Base-by-base conservation (phyloP, 1,140 invertebrate genomes). In the Papilio machaon region DNA sequence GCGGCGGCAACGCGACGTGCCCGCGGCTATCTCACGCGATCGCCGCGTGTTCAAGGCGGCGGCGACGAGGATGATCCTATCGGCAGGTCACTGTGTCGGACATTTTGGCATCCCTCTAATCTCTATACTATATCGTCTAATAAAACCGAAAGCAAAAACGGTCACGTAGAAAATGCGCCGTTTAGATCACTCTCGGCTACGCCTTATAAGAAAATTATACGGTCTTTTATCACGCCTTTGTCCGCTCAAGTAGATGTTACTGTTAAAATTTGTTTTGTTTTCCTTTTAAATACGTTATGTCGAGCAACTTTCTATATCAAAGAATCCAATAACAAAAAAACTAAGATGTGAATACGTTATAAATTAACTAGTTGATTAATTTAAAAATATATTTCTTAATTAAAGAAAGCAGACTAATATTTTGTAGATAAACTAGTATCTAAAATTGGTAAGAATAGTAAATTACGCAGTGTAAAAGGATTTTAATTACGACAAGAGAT, bases 1-100 rank as follows among this genome's bases (percentile, higher is more conserved):
- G 10, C 64, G 64, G 64, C 23, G 23, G 23, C 19, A 23, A 30
- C 23, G 64, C 30, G 87, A 89, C 88, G 89, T 91, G 90, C 86
- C 75, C 84, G 84, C 77, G 77, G 81, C 70, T 88, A 90, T 92
- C 91, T 90, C 91, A 91, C 91, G 90, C 90, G 87, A 92, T 92
- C 91, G 82, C 78, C 76, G 82, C 79, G 88, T 88, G 86, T 89
- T 87, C 84, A 43, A 43, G 38, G 83, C 74, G 74, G 54, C 54
- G 54, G 54, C 54, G 54, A 17, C 54, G 54, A 58, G 54, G 54
- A 17, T 79, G 87, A 91, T 91, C 82, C 67, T 88, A 91, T 91
- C 90, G 82, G 38, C 82, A 77, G 88, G 90, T 91, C 90, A 92
- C 88, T 91, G 84, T 91, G 90, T 89, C 91, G 86, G 86, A 88